A percentile compares a stretch with the other conserved stretches of the same genome.
phyloP scores from a whole-genome alignment of 2,113 vertebrate species.

The Colius striatus region DNA sequence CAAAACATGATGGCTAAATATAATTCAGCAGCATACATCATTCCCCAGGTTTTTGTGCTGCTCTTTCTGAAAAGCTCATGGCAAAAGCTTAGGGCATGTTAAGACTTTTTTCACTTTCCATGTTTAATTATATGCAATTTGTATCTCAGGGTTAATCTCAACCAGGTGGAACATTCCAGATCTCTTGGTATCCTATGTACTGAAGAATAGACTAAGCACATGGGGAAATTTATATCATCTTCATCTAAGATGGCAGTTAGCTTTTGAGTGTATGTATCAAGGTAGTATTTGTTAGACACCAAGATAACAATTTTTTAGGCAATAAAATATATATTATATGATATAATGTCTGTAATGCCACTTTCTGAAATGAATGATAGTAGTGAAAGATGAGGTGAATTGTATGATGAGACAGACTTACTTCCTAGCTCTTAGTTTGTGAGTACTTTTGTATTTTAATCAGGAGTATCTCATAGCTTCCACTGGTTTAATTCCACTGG shows the following conservation, averaged over 20 bases:
- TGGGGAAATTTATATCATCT: fast-evolving
- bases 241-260: not conserved
- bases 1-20: not conserved
- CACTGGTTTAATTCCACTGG: not conserved
- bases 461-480: not conserved
- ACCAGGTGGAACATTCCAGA: not conserved
- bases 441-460: not conserved
- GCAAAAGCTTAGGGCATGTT: not conserved
- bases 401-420: not conserved
- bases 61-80: not conserved
- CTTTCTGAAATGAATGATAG: not conserved
- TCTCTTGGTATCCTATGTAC: not conserved
- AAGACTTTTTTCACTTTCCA: not conserved
- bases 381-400: not conserved
- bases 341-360: not conserved
- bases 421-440: not conserved
- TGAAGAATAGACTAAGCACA: not conserved
- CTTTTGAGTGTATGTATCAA: not conserved
- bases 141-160: not conserved
- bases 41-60: not conserved
- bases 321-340: not conserved
- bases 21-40: not conserved
- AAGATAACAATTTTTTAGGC: not conserved
- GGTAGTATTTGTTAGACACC: not conserved
- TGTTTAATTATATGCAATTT: not conserved